Conservation (phyloP, 2,888 invertebrate species). For the Caenorhabditis drosophilae region DNA sequence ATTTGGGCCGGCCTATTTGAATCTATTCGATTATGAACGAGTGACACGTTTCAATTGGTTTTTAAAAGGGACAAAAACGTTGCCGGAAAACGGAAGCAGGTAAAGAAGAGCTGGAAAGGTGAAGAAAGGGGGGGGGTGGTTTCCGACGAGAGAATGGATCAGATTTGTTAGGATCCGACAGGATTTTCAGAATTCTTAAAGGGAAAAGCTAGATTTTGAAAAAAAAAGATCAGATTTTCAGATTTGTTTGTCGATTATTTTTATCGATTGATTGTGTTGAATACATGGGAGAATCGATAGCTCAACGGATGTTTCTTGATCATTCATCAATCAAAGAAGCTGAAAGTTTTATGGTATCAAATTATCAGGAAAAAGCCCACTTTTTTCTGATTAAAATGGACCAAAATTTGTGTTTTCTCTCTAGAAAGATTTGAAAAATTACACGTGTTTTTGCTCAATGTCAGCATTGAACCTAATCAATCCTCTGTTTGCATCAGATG, state of each 20-base stretch:
- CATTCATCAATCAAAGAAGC: constrained; percentile 35
- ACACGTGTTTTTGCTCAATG: constrained; percentile 40
- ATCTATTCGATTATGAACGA: constrained; percentile 56
- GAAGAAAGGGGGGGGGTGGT: no score
- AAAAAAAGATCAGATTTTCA: no score
- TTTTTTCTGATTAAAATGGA: constrained; percentile 4
- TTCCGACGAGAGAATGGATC: no score
- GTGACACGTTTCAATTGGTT: constrained; percentile 35
- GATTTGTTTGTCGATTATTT: constrained; percentile 49
- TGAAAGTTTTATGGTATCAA: constrained; percentile 27
- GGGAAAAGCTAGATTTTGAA: no score
- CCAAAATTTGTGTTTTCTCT: neutral
- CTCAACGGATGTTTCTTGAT: constrained; percentile 31
- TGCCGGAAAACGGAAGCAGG: constrained; percentile 38
- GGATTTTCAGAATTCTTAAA: no score
- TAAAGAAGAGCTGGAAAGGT: no score
- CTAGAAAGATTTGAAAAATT: constrained; percentile 1
- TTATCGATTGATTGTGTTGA: constrained; percentile 52
- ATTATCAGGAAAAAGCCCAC: neutral
- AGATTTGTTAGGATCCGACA: no score
- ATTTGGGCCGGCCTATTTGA: constrained; percentile 59
- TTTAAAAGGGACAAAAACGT: constrained; percentile 18
- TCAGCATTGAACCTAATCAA: constrained; percentile 59
- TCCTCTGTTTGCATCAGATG: constrained; percentile 49
- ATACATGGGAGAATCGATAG: constrained; percentile 31